These are phyloP conservation scores for Rhagonycha fulva DNA, from an alignment of 2,888 invertebrate genomes.

Conservation along the genomic window DNA sequence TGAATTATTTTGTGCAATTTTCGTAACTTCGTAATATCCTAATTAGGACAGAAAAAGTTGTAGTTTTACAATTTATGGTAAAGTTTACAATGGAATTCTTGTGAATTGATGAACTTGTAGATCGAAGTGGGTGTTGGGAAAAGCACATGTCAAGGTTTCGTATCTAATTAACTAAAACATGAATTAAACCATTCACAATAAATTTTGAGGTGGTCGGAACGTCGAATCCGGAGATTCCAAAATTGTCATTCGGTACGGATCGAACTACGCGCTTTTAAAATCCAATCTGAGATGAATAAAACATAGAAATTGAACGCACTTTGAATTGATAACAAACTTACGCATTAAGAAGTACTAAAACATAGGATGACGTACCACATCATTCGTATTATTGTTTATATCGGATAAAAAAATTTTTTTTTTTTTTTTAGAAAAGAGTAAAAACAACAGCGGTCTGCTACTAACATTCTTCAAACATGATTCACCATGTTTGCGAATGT, in stretches of 20 bases:
- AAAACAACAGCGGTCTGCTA: not conserved
- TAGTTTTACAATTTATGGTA: not conserved
- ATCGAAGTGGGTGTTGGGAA: conserved; percentile 12
- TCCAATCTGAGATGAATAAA: not conserved
- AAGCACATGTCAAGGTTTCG: conserved; percentile 20
- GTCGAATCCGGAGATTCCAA: not conserved
- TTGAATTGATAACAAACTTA: not conserved
- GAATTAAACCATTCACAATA: not conserved
- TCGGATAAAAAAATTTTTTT: not conserved
- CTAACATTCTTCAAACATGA: not conserved
- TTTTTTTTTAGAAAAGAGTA: not conserved
- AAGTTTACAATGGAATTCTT: not conserved
- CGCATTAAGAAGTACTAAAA: not conserved
- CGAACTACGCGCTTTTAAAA: not conserved
- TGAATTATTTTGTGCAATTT: not conserved
- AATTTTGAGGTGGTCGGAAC: not conserved
- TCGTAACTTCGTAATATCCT: not conserved
- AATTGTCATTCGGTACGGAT: not conserved
- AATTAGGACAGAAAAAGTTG: not conserved
- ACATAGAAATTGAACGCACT: not conserved
- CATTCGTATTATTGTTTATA: not conserved
- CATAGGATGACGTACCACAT: not conserved
- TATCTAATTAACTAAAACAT: conserved; percentile 13
- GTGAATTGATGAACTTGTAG: not conserved
- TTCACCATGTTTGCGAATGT: not conserved